Conservation (phyloP, 2,888 invertebrate genomes). For the Cerastoderma edule region DNA sequence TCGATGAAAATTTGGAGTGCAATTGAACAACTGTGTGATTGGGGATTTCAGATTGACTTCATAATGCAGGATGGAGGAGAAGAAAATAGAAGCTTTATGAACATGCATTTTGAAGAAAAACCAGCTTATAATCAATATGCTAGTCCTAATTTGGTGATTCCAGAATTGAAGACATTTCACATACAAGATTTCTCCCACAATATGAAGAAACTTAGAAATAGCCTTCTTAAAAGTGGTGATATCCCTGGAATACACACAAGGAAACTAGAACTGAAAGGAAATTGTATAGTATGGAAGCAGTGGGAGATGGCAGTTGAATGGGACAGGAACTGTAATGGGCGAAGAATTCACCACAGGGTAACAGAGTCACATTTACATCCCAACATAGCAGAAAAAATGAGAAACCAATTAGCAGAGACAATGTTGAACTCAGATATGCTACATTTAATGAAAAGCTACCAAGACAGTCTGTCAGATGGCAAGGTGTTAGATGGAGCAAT, state of each 20-base stretch:
- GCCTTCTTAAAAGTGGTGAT: constrained; percentile 35
- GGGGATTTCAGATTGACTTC: constrained; percentile 43
- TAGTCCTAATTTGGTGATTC: constrained; percentile 31
- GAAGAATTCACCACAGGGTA: constrained; percentile 33
- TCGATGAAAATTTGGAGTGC: constrained; percentile 36
- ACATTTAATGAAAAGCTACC: constrained; percentile 29
- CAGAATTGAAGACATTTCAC: constrained; percentile 22
- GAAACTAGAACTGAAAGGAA: constrained; percentile 20
- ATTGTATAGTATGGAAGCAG: constrained; percentile 37
- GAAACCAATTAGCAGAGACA: constrained; percentile 41
- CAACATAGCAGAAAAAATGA: constrained; percentile 41
- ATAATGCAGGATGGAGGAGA: constrained; percentile 48
- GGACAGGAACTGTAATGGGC: constrained; percentile 3
- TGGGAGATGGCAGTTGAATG: constrained; percentile 22
- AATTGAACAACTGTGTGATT: constrained; percentile 29
- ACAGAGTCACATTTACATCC: constrained; percentile 38
- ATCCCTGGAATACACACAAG: constrained; percentile 37
- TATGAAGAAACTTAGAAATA: constrained; percentile 46
- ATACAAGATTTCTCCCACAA: constrained; percentile 47
- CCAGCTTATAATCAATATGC: constrained; percentile 5
- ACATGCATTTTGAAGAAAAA: constrained; percentile 31
- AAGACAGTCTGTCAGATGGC: not conserved
- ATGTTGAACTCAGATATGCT: constrained; percentile 39
- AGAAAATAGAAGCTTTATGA: constrained; percentile 45
- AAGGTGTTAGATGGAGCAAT: not conserved